phyloP scores from a whole-genome alignment of 2,888 invertebrate genomes.

The Melinaea marsaeus region DNA sequence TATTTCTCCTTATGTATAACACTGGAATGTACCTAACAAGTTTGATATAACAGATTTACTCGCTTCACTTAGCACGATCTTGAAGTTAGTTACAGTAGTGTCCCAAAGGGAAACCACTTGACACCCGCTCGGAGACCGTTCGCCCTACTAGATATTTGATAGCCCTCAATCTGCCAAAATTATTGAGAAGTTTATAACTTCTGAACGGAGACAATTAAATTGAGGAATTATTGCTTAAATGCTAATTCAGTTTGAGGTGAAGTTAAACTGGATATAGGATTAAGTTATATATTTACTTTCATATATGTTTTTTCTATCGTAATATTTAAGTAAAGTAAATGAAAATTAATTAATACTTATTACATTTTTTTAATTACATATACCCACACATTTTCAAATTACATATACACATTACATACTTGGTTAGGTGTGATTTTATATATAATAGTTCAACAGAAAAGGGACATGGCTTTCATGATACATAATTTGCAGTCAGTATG shows the following conservation, averaged over 20 bases:
- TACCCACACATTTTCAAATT: too few relatives aligned
- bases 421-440: too few relatives aligned
- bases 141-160: slow-evolving; percentile 7
- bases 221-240: not conserved
- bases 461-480: too few relatives aligned
- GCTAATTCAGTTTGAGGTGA: slow-evolving; percentile 4
- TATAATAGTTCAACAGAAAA: too few relatives aligned
- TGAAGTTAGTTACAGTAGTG: slow-evolving; percentile 2
- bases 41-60: slow-evolving; percentile 2
- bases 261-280: not conserved
- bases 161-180: slow-evolving; percentile 6
- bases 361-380: too few relatives aligned
- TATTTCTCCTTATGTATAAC: too few relatives aligned
- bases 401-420: too few relatives aligned
- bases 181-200: slow-evolving; percentile 8
- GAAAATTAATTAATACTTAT: too few relatives aligned
- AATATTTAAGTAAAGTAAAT: too few relatives aligned
- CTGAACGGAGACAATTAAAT: slow-evolving; percentile 2
- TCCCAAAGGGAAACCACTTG: slow-evolving; percentile 6
- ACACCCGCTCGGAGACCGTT: slow-evolving; percentile 3
- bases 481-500: too few relatives aligned
- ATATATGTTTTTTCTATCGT: too few relatives aligned
- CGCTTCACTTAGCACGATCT: slow-evolving; percentile 4
- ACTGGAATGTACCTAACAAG: not conserved
- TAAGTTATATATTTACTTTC: not conserved